Conservation (phyloP, 2,888 invertebrate species). For the Epirrita christyi region DNA sequence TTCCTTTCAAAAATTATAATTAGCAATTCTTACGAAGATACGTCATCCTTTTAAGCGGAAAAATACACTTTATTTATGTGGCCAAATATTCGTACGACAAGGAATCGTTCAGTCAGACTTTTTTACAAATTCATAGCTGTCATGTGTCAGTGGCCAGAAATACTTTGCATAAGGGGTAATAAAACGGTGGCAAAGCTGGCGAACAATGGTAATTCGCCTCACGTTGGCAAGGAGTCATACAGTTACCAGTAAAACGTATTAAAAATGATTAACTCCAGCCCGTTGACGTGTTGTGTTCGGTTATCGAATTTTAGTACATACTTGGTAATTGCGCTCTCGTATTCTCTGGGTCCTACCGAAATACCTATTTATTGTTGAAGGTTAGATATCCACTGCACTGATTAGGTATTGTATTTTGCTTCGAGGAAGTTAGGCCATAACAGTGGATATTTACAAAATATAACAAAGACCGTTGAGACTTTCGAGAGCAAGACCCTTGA, state of each 20-base stretch:
- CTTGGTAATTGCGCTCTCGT: slow-evolving; percentile 42
- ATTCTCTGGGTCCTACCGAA: slow-evolving; percentile 23
- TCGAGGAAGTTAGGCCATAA: not conserved
- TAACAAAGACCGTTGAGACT: not conserved
- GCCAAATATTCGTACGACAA: not conserved
- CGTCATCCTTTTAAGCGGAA: slow-evolving; percentile 33
- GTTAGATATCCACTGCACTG: not conserved
- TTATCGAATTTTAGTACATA: slow-evolving; percentile 71
- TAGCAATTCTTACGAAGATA: slow-evolving; percentile 41
- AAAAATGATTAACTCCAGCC: slow-evolving; percentile 80
- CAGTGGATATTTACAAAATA: not conserved
- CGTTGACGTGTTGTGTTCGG: slow-evolving; percentile 77
- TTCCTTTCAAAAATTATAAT: slow-evolving; percentile 50
- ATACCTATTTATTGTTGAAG: slow-evolving; percentile 16
- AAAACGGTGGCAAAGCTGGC: slow-evolving; percentile 59
- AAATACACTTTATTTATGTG: slow-evolving; percentile 10
- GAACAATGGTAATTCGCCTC: slow-evolving; percentile 72
- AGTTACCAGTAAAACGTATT: slow-evolving; percentile 71
- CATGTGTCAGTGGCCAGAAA: slow-evolving; percentile 40
- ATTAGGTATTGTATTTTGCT: not conserved
- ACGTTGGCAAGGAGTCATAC: slow-evolving; percentile 53
- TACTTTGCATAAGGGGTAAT: slow-evolving; percentile 52
- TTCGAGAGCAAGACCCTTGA: not conserved
- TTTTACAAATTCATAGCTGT: slow-evolving; percentile 37
- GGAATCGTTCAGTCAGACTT: slow-evolving; percentile 10